A percentile compares a stretch with the other conserved stretches of the same genome.
These are phyloP conservation scores for Oxytorus armatus DNA, from an alignment of 2,888 invertebrate genomes.

Conservation along the genomic window DNA sequence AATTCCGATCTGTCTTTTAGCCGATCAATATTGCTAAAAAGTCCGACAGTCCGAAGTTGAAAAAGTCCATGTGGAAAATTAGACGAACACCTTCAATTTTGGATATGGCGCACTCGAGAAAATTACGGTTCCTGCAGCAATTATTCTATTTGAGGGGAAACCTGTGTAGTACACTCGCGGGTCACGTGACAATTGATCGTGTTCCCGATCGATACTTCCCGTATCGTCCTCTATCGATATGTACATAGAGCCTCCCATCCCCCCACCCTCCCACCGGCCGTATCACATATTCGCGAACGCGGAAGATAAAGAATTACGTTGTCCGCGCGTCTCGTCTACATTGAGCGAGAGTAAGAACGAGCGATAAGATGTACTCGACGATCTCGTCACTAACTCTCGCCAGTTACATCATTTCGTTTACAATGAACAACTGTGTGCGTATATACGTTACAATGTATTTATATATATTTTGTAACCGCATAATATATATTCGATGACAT, in stretches of 20 bases:
- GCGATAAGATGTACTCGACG: conserved; percentile 49
- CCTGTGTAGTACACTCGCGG: too few species aligned
- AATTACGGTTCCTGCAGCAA: too few species aligned
- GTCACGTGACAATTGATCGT: too few species aligned
- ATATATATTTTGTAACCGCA: conserved; percentile 30
- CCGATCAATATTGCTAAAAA: too few species aligned
- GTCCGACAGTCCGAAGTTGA: too few species aligned
- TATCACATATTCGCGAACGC: conserved; percentile 59
- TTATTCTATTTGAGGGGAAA: too few species aligned
- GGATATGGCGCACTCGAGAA: too few species aligned
- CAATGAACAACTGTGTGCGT: conserved; percentile 54
- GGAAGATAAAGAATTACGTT: conserved; percentile 65
- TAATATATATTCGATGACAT: conserved; percentile 1
- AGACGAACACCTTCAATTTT: too few species aligned
- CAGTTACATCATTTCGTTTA: conserved; percentile 55
- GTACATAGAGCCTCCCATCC: conserved; percentile 15
- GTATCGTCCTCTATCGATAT: conserved; percentile 19
- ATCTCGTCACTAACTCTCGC: conserved; percentile 50
- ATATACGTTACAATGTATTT: conserved; percentile 24
- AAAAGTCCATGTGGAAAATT: too few species aligned
- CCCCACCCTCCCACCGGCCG: conserved; percentile 7
- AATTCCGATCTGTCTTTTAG: too few species aligned
- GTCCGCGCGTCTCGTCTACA: conserved; percentile 39
- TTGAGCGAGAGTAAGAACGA: conserved; percentile 33
- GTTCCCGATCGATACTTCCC: conserved; percentile 35